phyloP scores from a whole-genome alignment of 1,140 invertebrate species.

The Episyrphus balteatus region DNA sequence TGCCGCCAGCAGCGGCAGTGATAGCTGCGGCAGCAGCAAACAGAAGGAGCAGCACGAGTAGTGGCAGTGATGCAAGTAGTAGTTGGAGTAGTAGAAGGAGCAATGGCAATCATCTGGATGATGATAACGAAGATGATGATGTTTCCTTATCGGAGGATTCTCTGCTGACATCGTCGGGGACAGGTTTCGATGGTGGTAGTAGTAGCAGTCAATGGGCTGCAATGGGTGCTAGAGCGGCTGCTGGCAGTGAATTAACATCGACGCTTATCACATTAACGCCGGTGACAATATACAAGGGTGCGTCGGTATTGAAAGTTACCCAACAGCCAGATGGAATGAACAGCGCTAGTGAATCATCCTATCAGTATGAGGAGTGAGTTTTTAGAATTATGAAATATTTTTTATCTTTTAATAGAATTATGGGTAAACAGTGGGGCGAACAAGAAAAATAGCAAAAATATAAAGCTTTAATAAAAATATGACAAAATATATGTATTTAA shows the following conservation, averaged over 20 bases:
- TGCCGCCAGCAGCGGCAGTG: background rate
- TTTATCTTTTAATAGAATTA: too few species aligned
- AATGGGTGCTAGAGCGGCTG: background rate
- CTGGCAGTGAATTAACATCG: constrained; percentile 2
- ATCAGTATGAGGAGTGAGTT: constrained; percentile 32
- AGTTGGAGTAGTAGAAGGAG: constrained; percentile 1
- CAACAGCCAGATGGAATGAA: background rate
- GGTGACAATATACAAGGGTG: constrained; percentile 36
- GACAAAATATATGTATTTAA: too few species aligned
- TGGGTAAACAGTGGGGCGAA: too few species aligned
- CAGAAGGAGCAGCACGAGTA: background rate
- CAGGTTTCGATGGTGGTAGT: too few species aligned
- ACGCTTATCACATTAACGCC: constrained; percentile 37
- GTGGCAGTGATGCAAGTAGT: background rate
- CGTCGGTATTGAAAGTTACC: constrained; percentile 28
- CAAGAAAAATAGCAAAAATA: too few species aligned
- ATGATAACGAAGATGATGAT: background rate
- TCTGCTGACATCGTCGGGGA: background rate
- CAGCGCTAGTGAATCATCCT: constrained; percentile 15
- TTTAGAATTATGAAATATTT: too few species aligned
- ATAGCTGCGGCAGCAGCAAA: background rate
- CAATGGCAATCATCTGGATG: background rate
- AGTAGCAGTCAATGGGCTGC: too few species aligned
- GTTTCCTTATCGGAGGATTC: background rate
- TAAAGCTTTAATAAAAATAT: too few species aligned